Conservation (phyloP, 2,888 invertebrate species). For the Bimastos eiseni region DNA sequence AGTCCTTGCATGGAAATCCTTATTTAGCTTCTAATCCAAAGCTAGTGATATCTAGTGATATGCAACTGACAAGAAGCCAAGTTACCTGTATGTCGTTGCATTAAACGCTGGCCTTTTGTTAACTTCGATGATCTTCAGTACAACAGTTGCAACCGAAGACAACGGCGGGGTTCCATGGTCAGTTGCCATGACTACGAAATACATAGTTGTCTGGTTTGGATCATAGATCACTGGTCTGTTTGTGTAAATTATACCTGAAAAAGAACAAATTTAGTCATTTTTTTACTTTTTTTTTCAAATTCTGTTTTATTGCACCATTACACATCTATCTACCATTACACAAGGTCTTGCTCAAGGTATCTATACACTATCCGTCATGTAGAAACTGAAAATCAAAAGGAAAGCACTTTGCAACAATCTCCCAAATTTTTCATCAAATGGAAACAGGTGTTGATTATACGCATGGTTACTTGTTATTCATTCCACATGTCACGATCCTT, state of each 20-base stretch:
- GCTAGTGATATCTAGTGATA: not conserved
- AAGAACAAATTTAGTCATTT: not conserved
- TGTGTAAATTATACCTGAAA: constrained; percentile 74
- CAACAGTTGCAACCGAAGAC: constrained; percentile 74
- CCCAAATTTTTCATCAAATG: no score
- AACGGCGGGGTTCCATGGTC: constrained; percentile 81
- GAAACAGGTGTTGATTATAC: no score
- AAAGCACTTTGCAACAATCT: no score
- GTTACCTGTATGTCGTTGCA: constrained; percentile 19
- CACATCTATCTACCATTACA: no score
- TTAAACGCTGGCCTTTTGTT: constrained; percentile 71
- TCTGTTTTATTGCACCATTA: not conserved
- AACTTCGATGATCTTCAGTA: constrained; percentile 87
- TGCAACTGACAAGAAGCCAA: not conserved
- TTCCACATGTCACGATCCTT: no score
- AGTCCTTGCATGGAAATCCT: not conserved
- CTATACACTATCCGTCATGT: no score
- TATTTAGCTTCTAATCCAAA: not conserved
- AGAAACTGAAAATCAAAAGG: no score
- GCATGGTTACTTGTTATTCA: no score
- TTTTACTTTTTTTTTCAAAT: not conserved
- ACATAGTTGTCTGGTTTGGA: constrained; percentile 71
- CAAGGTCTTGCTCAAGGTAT: no score
- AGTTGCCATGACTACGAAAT: constrained; percentile 79
- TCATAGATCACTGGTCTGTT: constrained; percentile 73